Percentiles rank a stretch among this genome's conserved stretches.
Evolutionary conservation across 2,797 vertebrate genomes (phyloP).

Genomic region (Melanotaenia nigrans): DNA sequence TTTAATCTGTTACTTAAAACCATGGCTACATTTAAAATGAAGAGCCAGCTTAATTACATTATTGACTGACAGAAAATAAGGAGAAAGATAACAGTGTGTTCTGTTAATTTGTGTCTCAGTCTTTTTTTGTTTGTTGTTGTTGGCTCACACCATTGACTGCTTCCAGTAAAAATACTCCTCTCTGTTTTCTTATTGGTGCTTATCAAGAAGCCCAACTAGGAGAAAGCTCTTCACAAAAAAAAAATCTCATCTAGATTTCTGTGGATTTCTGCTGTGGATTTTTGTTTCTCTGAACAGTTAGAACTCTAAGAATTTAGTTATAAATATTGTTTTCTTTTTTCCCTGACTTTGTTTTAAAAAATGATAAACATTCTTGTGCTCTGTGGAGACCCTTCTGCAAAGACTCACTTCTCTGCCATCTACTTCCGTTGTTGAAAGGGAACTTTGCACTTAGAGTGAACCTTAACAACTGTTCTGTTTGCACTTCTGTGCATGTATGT

Average conservation of each 20-base stretch:
- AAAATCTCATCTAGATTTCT: constrained; percentile 1
- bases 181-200: background rate
- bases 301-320: constrained; percentile 18
- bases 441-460: constrained; percentile 10
- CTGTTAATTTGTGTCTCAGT: background rate
- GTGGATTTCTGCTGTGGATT: background rate
- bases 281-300: constrained; percentile 20
- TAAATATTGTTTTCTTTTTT: constrained; percentile 36
- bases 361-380: constrained; percentile 60
- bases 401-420: constrained; percentile 65
- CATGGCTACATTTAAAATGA: no score
- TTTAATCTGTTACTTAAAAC: background rate
- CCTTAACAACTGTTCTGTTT: background rate
- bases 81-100: background rate
- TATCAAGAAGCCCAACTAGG: background rate
- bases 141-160: background rate
- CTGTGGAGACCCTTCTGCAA: constrained; percentile 56
- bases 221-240: background rate
- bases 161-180: constrained; percentile 4
- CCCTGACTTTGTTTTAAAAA: constrained; percentile 59
- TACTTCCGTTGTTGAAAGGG: constrained; percentile 57
- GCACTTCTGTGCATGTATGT: background rate
- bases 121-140: constrained; percentile 4
- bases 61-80: background rate
- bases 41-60: background rate